A percentile compares a stretch with the other conserved stretches of the same genome.
Conservation (phyloP, 2,888 invertebrate species). For the Drosophila subquinaria region DNA sequence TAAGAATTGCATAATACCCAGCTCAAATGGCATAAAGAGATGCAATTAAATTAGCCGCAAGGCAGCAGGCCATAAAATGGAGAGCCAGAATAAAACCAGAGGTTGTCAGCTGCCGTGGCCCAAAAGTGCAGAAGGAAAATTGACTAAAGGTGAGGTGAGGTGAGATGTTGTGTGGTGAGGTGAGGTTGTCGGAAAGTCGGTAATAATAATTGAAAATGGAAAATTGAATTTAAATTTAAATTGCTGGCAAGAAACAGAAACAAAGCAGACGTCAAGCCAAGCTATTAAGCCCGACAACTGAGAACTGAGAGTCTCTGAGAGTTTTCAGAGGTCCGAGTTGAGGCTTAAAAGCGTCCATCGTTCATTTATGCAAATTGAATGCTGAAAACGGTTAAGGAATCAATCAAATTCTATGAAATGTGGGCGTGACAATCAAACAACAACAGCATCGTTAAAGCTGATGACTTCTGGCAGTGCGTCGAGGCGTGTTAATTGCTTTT, state of each 20-base stretch:
- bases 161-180: constrained; percentile 1
- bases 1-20: constrained; percentile 1
- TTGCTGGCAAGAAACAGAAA: constrained; percentile 32
- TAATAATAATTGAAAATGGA: constrained; percentile 75
- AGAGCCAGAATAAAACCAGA: constrained; percentile 8
- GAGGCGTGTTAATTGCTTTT: constrained; percentile 72
- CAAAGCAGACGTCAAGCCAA: constrained; percentile 41
- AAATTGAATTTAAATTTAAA: constrained; percentile 70
- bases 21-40: constrained; percentile 2
- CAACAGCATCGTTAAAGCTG: constrained; percentile 13
- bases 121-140: constrained; percentile 63
- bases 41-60: constrained; percentile 81
- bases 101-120: constrained; percentile 1
- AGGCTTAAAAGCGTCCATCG: constrained; percentile 22
- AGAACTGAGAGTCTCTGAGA: neutral
- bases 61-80: constrained; percentile 46
- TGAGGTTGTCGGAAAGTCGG: constrained; percentile 33
- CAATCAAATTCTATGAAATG: constrained; percentile 68
- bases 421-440: constrained; percentile 48
- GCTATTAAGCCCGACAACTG: constrained; percentile 11
- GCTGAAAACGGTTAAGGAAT: constrained; percentile 61
- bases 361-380: constrained; percentile 73
- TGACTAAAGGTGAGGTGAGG: constrained; percentile 47
- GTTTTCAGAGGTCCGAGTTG: neutral
- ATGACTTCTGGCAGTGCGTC: constrained; percentile 59